Base-by-base conservation (phyloP, 2,113 vertebrate genomes). In the Psilopogon haemacephalus region DNA sequence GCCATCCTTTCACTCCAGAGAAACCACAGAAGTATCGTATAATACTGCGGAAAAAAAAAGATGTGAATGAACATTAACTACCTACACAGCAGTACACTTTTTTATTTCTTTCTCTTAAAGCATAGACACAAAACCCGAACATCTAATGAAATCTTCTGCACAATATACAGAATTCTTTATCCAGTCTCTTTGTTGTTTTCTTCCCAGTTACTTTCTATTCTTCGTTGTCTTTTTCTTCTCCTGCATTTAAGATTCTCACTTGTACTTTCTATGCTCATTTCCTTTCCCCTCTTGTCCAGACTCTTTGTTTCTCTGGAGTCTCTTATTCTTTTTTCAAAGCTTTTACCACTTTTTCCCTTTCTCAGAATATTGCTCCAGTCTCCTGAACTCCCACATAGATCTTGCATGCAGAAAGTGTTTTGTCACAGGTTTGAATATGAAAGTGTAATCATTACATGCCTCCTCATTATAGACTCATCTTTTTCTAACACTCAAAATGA, bases 361-460 rank as follows among this genome's bases (percentile, higher is more conserved):
- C 44, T 65, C 24, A 63, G 9, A 24, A 26, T 7, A 14, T 60
- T 72, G 14, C 11, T 74, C 76, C 32, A 67, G 20, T 70, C 46
- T 67, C 46, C 28, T 55, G 7, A 65, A 54, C 8, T 75, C 15
- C 14, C 12, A 42, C 30, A 37, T 0, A 59, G 21, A 40, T 40
- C 24, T 74, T 40, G 5, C 13, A 60, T 1, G 3, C 4, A 70
- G 44, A 26, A 82, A 58, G 2, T 4, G 6, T 75, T 92, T 81
- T 64, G 17, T 26, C 14, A 56, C 23, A 56, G 8, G 11, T 54
- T 38, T 80, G 35, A 69, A 75, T 77, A 84, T 8, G 27, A 33
- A 56, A 64, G 8, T 19, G 3, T 1, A 1, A 44, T 26, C 3
- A 11, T 35, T 71, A 19, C 2, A 4, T 67, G 13, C 42, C 20